A percentile compares a stretch with the other conserved stretches of the same genome.
Evolutionary conservation across 2,888 invertebrate genomes (phyloP).

Genomic region (Panzeria rudis): DNA sequence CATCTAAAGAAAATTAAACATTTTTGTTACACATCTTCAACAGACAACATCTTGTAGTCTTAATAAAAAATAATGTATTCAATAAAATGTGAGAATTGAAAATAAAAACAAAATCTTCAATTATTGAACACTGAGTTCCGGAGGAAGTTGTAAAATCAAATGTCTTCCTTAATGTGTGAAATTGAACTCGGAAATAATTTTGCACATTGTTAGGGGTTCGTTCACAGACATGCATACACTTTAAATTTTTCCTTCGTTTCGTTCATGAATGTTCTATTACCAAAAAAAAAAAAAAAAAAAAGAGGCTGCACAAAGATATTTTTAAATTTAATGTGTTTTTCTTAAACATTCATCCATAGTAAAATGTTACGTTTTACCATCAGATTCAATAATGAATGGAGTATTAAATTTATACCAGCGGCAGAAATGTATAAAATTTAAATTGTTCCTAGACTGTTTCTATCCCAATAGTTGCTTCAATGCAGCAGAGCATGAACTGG

Average conservation of each 20-base stretch:
- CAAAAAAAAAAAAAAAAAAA: no score
- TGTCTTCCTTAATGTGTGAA: conserved; percentile 83
- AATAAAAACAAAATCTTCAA: conserved; percentile 79
- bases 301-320: neutral
- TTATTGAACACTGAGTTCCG: conserved; percentile 78
- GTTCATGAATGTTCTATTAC: conserved; percentile 30
- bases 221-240: conserved; percentile 57
- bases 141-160: conserved; percentile 83
- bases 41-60: conserved; percentile 40
- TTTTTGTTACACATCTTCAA: conserved; percentile 11
- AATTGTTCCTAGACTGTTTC: conserved; percentile 29
- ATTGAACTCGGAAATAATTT: conserved; percentile 83
- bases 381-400: conserved; percentile 58
- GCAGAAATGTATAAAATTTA: conserved; percentile 31
- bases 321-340: conserved; percentile 37
- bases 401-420: conserved; percentile 32
- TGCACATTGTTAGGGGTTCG: conserved; percentile 80
- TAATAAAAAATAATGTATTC: conserved; percentile 47
- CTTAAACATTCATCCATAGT: neutral
- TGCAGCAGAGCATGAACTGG: conserved; percentile 48
- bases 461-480: conserved; percentile 5
- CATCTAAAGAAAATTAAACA: neutral
- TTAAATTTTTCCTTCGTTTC: neutral
- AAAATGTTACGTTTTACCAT: conserved; percentile 50
- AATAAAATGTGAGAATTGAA: conserved; percentile 47